Evolutionary conservation across 2,888 invertebrate species (phyloP).

Genomic region (Conchocele bisecta): DNA sequence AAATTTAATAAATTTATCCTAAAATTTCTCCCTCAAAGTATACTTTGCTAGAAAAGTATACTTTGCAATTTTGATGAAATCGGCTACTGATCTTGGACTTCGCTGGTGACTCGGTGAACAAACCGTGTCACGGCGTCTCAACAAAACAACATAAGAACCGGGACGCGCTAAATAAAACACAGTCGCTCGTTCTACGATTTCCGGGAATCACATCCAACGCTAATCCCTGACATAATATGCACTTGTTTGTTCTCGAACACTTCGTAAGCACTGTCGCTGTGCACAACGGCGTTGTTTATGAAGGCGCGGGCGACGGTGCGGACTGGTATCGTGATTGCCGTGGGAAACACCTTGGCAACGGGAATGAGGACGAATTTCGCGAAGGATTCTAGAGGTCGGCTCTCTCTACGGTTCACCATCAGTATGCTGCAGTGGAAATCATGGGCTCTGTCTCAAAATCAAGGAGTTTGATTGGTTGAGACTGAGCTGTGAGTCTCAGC

Average conservation of each 20-base stretch:
- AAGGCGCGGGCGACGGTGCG: slow-evolving; percentile 78
- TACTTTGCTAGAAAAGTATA: no score
- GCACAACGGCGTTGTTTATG: slow-evolving; percentile 72
- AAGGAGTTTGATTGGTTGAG: no score
- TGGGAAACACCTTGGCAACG: slow-evolving; percentile 76
- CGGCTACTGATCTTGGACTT: no score
- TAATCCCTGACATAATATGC: slow-evolving; percentile 70
- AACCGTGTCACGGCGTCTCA: no score
- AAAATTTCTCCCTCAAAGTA: no score
- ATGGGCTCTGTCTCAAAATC: not conserved
- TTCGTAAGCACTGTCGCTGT: slow-evolving; percentile 61
- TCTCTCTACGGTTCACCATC: slow-evolving; percentile 77
- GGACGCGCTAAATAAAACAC: no score
- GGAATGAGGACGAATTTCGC: slow-evolving; percentile 75
- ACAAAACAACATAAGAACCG: no score
- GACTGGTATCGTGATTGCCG: slow-evolving; percentile 77
- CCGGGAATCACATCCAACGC: slow-evolving; percentile 19
- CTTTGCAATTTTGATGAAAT: no score
- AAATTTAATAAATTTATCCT: no score
- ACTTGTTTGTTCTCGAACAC: slow-evolving; percentile 79
- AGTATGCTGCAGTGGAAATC: slow-evolving; percentile 71
- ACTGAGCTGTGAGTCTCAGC: no score
- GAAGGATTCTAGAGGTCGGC: slow-evolving; percentile 73
- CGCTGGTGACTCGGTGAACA: no score
- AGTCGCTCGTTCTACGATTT: no score